Conservation (phyloP, 2,888 invertebrate genomes). For the Hemistola chrysoprasaria region DNA sequence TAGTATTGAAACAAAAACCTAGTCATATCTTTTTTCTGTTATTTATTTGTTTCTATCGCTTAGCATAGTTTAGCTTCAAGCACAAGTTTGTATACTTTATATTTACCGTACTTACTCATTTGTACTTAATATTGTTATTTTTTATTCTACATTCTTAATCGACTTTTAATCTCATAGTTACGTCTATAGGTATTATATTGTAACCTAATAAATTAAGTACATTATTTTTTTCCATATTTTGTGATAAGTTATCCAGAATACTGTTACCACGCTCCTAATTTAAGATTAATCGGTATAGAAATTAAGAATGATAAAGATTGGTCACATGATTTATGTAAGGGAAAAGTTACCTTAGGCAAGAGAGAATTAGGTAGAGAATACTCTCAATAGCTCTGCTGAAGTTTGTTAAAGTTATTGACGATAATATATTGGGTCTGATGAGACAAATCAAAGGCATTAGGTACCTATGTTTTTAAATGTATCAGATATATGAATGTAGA, state of each 20-base stretch:
- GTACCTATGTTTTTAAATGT: background rate
- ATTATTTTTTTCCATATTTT: slow-evolving; percentile 34
- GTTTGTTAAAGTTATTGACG: slow-evolving; percentile 42
- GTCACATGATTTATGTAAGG: slow-evolving; percentile 58
- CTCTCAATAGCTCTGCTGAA: slow-evolving; percentile 55
- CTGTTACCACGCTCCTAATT: slow-evolving; percentile 47
- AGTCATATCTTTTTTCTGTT: slow-evolving; percentile 79
- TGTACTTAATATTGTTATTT: slow-evolving; percentile 34
- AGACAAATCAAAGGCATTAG: slow-evolving; percentile 5
- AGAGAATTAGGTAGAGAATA: slow-evolving; percentile 48
- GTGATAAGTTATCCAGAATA: slow-evolving; percentile 81
- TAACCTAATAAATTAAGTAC: slow-evolving; percentile 12
- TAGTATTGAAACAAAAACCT: slow-evolving; percentile 77
- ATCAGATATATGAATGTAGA: slow-evolving; percentile 4
- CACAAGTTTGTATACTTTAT: slow-evolving; percentile 55
- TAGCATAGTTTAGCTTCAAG: slow-evolving; percentile 83
- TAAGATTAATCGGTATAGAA: slow-evolving; percentile 37
- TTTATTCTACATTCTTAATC: slow-evolving; percentile 32
- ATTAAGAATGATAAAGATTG: slow-evolving; percentile 45
- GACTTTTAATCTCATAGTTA: slow-evolving; percentile 22
- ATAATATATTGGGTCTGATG: slow-evolving; percentile 31
- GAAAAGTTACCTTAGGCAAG: slow-evolving; percentile 52
- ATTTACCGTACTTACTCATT: slow-evolving; percentile 41
- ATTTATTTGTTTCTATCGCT: slow-evolving; percentile 75
- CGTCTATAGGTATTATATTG: slow-evolving; percentile 9